phyloP scores from a whole-genome alignment of 2,113 vertebrate species.

The Paratilapia polleni region DNA sequence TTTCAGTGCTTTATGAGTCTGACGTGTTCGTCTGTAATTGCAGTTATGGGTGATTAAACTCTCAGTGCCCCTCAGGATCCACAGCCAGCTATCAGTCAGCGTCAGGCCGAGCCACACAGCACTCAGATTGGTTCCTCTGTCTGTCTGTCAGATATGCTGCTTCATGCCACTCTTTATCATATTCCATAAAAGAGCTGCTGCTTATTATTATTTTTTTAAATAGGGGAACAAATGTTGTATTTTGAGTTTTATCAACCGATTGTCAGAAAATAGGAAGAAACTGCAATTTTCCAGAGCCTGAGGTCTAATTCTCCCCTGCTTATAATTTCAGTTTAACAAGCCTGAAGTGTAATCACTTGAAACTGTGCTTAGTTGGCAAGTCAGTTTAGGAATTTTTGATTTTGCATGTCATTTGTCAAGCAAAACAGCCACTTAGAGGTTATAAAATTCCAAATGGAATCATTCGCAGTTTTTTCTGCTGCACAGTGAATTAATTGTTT shows the following conservation, averaged over 20 bases:
- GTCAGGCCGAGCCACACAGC: conserved; percentile 43
- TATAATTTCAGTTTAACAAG: background rate
- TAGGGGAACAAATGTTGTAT: background rate
- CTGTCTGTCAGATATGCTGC: conserved; percentile 22
- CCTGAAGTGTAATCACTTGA: background rate
- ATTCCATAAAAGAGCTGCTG: background rate
- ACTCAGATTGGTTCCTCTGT: conserved; percentile 45
- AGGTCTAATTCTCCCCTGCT: background rate
- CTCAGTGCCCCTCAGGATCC: conserved; percentile 81
- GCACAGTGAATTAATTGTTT: background rate
- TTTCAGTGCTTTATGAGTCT: conserved; percentile 84
- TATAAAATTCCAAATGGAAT: background rate
- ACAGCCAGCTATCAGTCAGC: conserved; percentile 78
- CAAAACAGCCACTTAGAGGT: background rate
- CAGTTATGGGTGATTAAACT: conserved; percentile 88
- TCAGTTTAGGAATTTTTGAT: background rate
- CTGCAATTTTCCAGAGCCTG: background rate
- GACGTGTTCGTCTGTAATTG: conserved; percentile 83
- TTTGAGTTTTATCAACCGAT: background rate
- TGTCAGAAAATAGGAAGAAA: background rate
- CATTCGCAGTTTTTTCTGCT: background rate
- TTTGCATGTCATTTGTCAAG: background rate
- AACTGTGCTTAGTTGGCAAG: background rate
- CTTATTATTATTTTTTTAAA: background rate
- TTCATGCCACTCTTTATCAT: background rate